phyloP scores from a whole-genome alignment of 2,797 vertebrate species.

The Amniataba percoides region DNA sequence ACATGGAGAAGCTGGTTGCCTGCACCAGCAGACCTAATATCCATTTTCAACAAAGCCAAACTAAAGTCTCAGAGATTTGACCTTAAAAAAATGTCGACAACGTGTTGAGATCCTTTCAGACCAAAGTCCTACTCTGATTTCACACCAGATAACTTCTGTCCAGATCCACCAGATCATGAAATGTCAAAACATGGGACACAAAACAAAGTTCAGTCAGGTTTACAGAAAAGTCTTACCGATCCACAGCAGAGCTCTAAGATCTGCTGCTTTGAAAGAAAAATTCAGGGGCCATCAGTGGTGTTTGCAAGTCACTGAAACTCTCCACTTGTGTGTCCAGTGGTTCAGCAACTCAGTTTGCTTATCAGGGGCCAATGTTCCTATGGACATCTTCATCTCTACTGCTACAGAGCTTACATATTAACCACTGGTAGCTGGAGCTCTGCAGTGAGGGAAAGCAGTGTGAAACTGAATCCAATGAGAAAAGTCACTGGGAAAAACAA shows the following conservation, averaged over 20 bases:
- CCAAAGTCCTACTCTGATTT: neutral
- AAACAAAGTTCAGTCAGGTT: neutral
- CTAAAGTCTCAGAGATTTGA: neutral
- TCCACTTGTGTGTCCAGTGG: conserved; percentile 55
- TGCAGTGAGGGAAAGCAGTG: neutral
- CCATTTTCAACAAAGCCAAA: conserved; percentile 62
- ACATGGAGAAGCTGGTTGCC: conserved; percentile 69
- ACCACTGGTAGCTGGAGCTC: conserved; percentile 48
- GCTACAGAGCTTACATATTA: conserved; percentile 82
- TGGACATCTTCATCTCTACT: conserved; percentile 63
- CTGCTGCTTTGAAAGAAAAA: neutral
- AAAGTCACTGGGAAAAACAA: neutral
- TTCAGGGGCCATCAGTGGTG: neutral
- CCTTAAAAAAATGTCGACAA: neutral
- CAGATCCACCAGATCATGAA: neutral
- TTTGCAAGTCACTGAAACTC: conserved; percentile 23
- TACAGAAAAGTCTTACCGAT: neutral
- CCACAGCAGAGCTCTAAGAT: neutral
- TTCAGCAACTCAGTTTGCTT: conserved; percentile 56
- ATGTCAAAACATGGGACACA: neutral
- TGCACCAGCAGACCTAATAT: conserved; percentile 7
- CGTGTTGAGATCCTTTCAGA: neutral
- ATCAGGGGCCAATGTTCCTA: conserved; percentile 80
- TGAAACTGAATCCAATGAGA: conserved; percentile 1
- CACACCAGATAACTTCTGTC: neutral